Evolutionary conservation across 2,888 invertebrate species (phyloP).

Genomic region (Phaedon cochleariae): DNA sequence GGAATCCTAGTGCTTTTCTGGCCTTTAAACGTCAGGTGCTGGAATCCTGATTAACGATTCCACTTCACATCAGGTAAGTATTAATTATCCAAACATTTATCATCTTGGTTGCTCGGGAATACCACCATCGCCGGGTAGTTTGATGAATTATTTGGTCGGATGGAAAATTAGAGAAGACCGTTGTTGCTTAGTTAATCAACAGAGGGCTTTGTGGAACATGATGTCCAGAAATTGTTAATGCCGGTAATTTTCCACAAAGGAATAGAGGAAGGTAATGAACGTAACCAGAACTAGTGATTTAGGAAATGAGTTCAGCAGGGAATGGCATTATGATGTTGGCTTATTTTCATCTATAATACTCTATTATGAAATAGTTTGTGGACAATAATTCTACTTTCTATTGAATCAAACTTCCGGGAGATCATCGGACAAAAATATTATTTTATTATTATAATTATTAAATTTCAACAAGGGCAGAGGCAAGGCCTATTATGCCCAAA

Average conservation of each 20-base stretch:
- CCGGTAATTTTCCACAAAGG: neutral
- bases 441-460: too few relatives aligned
- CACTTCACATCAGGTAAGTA: slow-evolving; percentile 5
- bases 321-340: too few relatives aligned
- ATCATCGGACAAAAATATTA: too few relatives aligned
- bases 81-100: slow-evolving; percentile 21
- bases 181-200: neutral
- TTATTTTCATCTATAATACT: too few relatives aligned
- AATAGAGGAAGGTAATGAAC: neutral
- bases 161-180: neutral
- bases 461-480: too few relatives aligned
- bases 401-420: too few relatives aligned
- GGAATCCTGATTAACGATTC: neutral
- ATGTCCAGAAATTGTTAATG: neutral
- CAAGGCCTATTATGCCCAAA: too few relatives aligned
- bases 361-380: too few relatives aligned
- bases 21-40: neutral
- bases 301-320: too few relatives aligned
- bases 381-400: too few relatives aligned
- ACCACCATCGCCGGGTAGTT: neutral
- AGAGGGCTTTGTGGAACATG: neutral
- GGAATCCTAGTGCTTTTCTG: neutral
- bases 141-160: slow-evolving; percentile 18
- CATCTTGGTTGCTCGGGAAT: slow-evolving; percentile 8
- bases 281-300: neutral